These are phyloP conservation scores for Acestrorhynchus altus DNA, from an alignment of 2,797 vertebrate species.

Conservation along the genomic window DNA sequence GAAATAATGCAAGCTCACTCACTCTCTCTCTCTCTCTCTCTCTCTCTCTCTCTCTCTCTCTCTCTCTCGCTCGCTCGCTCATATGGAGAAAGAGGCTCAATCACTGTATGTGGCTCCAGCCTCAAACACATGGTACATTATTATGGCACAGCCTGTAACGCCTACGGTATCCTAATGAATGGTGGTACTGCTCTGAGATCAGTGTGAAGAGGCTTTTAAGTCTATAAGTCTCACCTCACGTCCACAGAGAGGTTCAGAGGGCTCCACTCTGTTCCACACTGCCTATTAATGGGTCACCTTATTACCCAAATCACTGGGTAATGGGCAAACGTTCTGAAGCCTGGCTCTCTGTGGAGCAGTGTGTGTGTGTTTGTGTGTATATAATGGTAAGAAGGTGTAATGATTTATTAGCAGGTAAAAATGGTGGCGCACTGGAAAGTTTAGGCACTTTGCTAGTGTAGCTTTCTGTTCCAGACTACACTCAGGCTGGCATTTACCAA, in stretches of 20 bases:
- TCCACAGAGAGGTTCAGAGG: slow-evolving; percentile 10
- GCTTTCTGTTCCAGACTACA: not conserved
- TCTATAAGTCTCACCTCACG: slow-evolving; percentile 36
- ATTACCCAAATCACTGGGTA: slow-evolving; percentile 42
- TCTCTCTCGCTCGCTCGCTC: slow-evolving; percentile 4
- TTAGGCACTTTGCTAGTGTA: slow-evolving; percentile 25
- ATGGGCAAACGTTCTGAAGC: slow-evolving; percentile 28
- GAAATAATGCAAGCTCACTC: slow-evolving; percentile 32
- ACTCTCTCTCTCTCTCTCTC: slow-evolving; percentile 4
- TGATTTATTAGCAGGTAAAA: slow-evolving; percentile 40
- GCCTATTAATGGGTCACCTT: slow-evolving; percentile 31
- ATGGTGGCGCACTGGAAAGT: slow-evolving; percentile 28
- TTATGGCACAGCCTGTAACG: slow-evolving; percentile 12
- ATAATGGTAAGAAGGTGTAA: not conserved
- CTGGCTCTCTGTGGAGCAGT: slow-evolving; percentile 1
- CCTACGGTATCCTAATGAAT: slow-evolving; percentile 19
- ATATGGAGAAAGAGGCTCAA: slow-evolving; percentile 19
- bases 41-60: slow-evolving; percentile 14
- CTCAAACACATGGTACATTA: slow-evolving; percentile 22
- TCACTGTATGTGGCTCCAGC: slow-evolving; percentile 1
- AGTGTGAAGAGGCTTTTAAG: slow-evolving; percentile 47
- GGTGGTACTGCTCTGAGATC: slow-evolving; percentile 22
- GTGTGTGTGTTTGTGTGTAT: not conserved
- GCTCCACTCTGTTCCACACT: slow-evolving; percentile 21
- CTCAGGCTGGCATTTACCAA: not conserved